A percentile compares a stretch with the other conserved stretches of the same genome.
Evolutionary conservation across 2,113 vertebrate genomes (phyloP).

Genomic region (Rana temporaria): DNA sequence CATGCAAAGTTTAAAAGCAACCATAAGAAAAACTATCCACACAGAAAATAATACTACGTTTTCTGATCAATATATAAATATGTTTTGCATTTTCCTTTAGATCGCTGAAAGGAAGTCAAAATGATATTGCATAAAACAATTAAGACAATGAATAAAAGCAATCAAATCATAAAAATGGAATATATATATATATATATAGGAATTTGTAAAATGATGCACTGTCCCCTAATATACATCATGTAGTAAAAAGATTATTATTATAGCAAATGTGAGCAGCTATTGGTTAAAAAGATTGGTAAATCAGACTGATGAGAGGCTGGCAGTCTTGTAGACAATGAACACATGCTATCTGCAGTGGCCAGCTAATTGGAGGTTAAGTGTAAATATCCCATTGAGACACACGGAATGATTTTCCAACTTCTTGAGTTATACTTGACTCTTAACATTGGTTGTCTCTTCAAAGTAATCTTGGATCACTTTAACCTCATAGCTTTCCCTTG

Average conservation of each 20-base stretch:
- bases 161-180: constrained; percentile 67
- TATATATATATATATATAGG: constrained; percentile 72
- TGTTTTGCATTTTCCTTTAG: constrained; percentile 61
- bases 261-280: constrained; percentile 67
- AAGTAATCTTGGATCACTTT: constrained; percentile 2
- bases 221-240: constrained; percentile 69
- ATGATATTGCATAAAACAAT: constrained; percentile 66
- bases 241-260: constrained; percentile 66
- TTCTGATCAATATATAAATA: constrained; percentile 60
- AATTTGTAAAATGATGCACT: constrained; percentile 73
- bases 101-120: constrained; percentile 62
- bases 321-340: not conserved
- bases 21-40: not conserved
- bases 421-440: not conserved
- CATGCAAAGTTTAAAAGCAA: not conserved
- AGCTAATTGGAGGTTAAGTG: not conserved
- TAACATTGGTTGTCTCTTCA: not conserved
- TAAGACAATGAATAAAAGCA: constrained; percentile 61
- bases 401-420: not conserved
- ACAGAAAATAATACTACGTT: constrained; percentile 48
- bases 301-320: not conserved
- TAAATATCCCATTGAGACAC: not conserved
- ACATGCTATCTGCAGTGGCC: not conserved
- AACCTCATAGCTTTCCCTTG: constrained; percentile 9
- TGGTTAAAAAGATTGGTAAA: constrained; percentile 61